Percentiles rank a stretch among this genome's conserved stretches.
phyloP scores from a whole-genome alignment of 2,888 invertebrate genomes.

The Cyrtodaria siliqua region DNA sequence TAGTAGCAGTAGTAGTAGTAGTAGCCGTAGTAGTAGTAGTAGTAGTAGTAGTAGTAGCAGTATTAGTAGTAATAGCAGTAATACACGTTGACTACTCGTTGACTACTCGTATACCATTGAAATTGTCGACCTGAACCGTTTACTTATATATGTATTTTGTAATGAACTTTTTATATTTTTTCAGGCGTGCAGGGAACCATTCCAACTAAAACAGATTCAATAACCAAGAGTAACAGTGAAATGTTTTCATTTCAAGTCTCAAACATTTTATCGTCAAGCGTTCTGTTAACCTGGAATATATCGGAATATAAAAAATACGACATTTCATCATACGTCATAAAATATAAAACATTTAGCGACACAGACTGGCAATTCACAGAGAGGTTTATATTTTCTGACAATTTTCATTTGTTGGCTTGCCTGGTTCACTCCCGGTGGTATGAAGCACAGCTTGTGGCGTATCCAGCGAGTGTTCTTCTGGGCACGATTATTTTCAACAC shows the following conservation, averaged over 20 bases:
- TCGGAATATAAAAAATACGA: slow-evolving; percentile 15
- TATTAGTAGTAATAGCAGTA: too few relatives aligned
- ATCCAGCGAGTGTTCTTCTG: slow-evolving; percentile 31
- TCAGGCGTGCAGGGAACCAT: neutral
- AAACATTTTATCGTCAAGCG: slow-evolving; percentile 44
- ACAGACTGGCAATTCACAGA: slow-evolving; percentile 39
- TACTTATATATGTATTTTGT: too few relatives aligned
- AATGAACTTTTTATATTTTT: too few relatives aligned
- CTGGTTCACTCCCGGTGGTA: slow-evolving; percentile 45
- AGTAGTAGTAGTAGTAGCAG: too few relatives aligned
- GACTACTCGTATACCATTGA: too few relatives aligned
- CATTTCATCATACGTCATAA: slow-evolving; percentile 40
- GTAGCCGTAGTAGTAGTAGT: too few relatives aligned
- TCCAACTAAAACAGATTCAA: neutral
- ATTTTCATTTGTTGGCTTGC: slow-evolving; percentile 25
- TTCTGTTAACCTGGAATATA: slow-evolving; percentile 34
- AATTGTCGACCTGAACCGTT: too few relatives aligned
- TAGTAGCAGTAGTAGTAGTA: too few relatives aligned
- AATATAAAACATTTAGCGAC: slow-evolving; percentile 43
- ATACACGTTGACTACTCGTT: too few relatives aligned
- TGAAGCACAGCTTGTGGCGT: slow-evolving; percentile 37
- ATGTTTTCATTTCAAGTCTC: slow-evolving; percentile 10
- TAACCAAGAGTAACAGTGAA: neutral
- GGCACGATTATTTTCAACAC: slow-evolving; percentile 56
- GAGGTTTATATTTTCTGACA: slow-evolving; percentile 39